Conservation (phyloP, 2,113 vertebrate species). For the Mixornis gularis region DNA sequence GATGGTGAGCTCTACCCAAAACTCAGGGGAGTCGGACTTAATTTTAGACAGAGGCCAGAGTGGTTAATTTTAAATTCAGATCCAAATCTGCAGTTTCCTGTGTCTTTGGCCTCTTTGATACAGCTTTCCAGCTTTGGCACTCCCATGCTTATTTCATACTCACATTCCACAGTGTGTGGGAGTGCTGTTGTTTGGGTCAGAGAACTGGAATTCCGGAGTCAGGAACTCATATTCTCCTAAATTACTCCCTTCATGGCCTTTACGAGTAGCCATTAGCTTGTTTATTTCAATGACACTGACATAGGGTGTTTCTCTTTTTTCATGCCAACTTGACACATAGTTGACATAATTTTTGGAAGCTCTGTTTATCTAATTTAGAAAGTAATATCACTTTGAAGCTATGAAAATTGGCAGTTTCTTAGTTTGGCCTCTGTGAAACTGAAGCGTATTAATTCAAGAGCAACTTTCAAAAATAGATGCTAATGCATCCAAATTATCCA, state of each 20-base stretch:
- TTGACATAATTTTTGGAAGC: conserved; percentile 35
- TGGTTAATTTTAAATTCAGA: neutral
- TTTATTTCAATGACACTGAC: conserved; percentile 27
- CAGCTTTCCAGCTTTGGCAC: conserved; percentile 18
- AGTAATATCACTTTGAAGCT: neutral
- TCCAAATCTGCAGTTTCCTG: conserved; percentile 5
- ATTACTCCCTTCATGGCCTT: conserved; percentile 6
- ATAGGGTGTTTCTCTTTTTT: conserved; percentile 37
- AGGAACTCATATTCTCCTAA: conserved; percentile 37
- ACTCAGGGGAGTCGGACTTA: neutral
- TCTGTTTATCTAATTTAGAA: conserved; percentile 19
- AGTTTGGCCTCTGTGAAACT: neutral
- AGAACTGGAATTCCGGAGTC: conserved; percentile 43
- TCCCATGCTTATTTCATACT: neutral
- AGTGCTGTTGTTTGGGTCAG: conserved; percentile 51
- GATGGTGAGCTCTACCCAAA: neutral
- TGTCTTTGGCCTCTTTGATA: neutral
- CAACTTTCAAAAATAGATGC: neutral
- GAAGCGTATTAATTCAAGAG: neutral
- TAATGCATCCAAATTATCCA: neutral
- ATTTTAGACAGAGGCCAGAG: neutral
- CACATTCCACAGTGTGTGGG: conserved; percentile 39
- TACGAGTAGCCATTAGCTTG: conserved; percentile 23
- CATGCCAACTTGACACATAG: conserved; percentile 23
- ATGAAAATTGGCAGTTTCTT: neutral